Evolutionary conservation across 1,140 invertebrate species (phyloP), one percentile per base, ranked within the genome.

Genomic region (Colletes gigas): DNA sequence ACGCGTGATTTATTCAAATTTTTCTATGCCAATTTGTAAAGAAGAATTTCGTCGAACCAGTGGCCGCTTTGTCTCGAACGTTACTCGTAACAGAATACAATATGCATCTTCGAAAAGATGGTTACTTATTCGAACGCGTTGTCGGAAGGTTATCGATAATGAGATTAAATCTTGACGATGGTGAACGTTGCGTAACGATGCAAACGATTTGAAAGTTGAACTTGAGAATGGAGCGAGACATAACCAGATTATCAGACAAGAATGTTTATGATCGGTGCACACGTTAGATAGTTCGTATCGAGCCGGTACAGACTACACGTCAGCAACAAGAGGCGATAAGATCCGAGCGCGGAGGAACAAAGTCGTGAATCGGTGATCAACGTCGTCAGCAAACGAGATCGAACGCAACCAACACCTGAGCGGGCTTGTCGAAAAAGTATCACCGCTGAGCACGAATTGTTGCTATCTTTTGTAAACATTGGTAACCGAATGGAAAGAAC

Each of bases 181-280:
- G 44, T 9, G 44, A 47, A 47, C 0, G 66, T 77, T 52, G 50
- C 59, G 9, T 30, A 72, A 55, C 12, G 19, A 2, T 6, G 15
- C 52, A n/a, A 21, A 39, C 52, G 54, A 50, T 7, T 7, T 14
- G 77, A 71, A 21, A 17, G 59, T 63, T 72, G 68, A 79, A 79
- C 77, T 79, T 78, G 77, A 72, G 50, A 52, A 30, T 19, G 39
- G 44, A 6, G 14, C 69, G 50, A 78, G 77, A 78, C 77, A 78
- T 10, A 78, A 79, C 77, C 15, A 47, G 63, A 74, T 83, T 74
- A 83, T 83, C 81, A 52, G 72, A 79, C 73, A 79, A 69, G 75
- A 86, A 82, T 87, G 82, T 87, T 87, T 86, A 77, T 77, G 73
- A 87, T 84, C 73, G 52, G 86, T 86, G 84, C 85, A 79, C 86